Evolutionary conservation across 37 sponge, comb jelly and placozoan species (phyloP), one percentile per base, ranked within the genome.

Genomic region (Axinella damicornis): DNA sequence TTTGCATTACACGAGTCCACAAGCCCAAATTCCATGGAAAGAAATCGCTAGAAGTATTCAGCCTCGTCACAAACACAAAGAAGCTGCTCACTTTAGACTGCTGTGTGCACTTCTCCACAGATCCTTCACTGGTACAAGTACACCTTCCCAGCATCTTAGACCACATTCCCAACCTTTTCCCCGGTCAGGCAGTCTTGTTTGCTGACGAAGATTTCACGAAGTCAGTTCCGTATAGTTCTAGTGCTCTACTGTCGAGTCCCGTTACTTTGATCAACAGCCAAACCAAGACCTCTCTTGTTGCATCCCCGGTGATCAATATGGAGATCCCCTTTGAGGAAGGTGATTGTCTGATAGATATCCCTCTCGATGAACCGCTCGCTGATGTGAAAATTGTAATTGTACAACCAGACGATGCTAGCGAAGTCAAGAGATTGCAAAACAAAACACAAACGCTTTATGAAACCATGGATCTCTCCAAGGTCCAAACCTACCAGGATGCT

Each of bases 221-320:
- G 9, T 46, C 46, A 46, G 34, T 67, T 18, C 68, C 12, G 68
- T 2, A 30, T 4, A 12, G 12, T 5, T 34, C 68, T 13, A 34
- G 33, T 27, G 33, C 9, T 18, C 34, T 67, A 18, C 28, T 67
- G 12, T 30, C 28, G 2, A 67, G 30, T 33, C 33, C 6, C 2
- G 33, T 67, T 31, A 67, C 68, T 11, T 33, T 67, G 33, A 18
- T 27, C 2, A 34, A 31, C 33, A 30, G 9, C 33, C 11, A 33
- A 18, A 67, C 68, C 2, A 34, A 67, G 33, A 67, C 68, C 11
- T 67, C 68, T 28, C 68, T 67, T 31, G 33, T 67, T 27, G 68
- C 68, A 24, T 67, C 68, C 31, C 6, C 68, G 33, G 33, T 67
- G 65, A 24, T 64, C 4, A 14, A 31, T 34, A 2, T 14, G 30